These are phyloP conservation scores for Drosophila ficusphila DNA, from an alignment of 1,140 invertebrate genomes.

Conservation along the genomic window DNA sequence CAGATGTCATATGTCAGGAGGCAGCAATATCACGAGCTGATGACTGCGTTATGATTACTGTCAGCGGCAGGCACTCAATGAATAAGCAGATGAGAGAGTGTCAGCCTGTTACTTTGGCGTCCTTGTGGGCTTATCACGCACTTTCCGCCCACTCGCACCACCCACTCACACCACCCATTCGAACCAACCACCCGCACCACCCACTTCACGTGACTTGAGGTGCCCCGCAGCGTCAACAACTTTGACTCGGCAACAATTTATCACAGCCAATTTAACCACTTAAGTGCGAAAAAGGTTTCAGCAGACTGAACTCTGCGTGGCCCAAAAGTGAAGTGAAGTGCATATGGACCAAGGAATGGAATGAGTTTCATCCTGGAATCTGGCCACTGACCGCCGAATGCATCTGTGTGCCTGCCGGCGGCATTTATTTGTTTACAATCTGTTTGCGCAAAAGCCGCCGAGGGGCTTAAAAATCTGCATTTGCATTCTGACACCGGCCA, in stretches of 20 bases:
- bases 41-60: constrained; percentile 79
- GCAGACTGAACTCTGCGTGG: constrained; percentile 28
- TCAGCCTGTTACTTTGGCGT: constrained; percentile 24
- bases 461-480: constrained; percentile 75
- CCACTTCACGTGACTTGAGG: constrained; percentile 57
- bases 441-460: constrained; percentile 70
- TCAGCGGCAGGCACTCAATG: constrained; percentile 70
- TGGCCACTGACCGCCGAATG: constrained; percentile 53
- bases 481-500: constrained; percentile 51
- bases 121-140: constrained; percentile 51
- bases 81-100: constrained; percentile 60
- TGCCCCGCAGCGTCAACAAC: constrained; percentile 66
- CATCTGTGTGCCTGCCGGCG: constrained; percentile 44
- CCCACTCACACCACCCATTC: not conserved
- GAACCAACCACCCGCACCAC: not conserved
- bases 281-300: constrained; percentile 76
- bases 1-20: constrained; percentile 77
- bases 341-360: constrained; percentile 28
- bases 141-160: constrained; percentile 5
- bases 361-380: constrained; percentile 23
- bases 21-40: constrained; percentile 72
- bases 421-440: constrained; percentile 81
- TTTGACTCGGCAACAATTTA: constrained; percentile 78
- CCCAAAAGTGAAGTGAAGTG: constrained; percentile 24
- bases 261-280: constrained; percentile 82